Conservation (phyloP, 2,888 invertebrate genomes). For the Drosophila antonietae region DNA sequence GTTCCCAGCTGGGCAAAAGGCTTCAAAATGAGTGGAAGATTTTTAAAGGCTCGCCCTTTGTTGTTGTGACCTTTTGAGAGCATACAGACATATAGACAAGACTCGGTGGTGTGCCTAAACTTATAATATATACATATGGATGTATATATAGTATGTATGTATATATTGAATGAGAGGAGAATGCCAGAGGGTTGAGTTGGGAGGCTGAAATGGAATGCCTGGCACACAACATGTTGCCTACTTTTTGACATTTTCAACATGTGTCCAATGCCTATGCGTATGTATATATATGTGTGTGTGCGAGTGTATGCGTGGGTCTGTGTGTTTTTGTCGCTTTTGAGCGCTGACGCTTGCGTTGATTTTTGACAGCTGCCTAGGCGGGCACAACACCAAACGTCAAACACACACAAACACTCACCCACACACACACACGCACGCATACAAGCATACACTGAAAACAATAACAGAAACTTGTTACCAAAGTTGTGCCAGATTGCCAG, state of each 20-base stretch:
- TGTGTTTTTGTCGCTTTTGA: slow-evolving; percentile 59
- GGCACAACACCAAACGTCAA: slow-evolving; percentile 54
- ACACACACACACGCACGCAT: slow-evolving; percentile 8
- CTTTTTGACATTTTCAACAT: slow-evolving; percentile 78
- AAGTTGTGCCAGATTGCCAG: slow-evolving; percentile 71
- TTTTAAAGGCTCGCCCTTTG: slow-evolving; percentile 53
- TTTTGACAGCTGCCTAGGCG: slow-evolving; percentile 78
- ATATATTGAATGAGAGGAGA: slow-evolving; percentile 7
- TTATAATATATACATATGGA: slow-evolving; percentile 46
- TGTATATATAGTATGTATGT: slow-evolving; percentile 28
- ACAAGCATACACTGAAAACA: slow-evolving; percentile 50
- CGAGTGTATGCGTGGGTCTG: slow-evolving; percentile 19
- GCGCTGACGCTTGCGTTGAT: slow-evolving; percentile 77
- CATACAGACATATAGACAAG: slow-evolving; percentile 2
- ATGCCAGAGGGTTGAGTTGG: background rate
- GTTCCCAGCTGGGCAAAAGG: slow-evolving; percentile 58
- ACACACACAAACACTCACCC: slow-evolving; percentile 38
- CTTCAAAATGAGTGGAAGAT: slow-evolving; percentile 54
- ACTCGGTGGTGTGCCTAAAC: slow-evolving; percentile 48
- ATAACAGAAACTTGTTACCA: slow-evolving; percentile 76
- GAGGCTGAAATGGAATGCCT: slow-evolving; percentile 6
- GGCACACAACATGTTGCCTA: slow-evolving; percentile 73
- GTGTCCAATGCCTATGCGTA: slow-evolving; percentile 61
- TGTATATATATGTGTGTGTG: background rate
- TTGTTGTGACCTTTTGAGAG: slow-evolving; percentile 21